Base-by-base conservation (phyloP, 1,140 invertebrate species). In the Zaprionus camerounensis region DNA sequence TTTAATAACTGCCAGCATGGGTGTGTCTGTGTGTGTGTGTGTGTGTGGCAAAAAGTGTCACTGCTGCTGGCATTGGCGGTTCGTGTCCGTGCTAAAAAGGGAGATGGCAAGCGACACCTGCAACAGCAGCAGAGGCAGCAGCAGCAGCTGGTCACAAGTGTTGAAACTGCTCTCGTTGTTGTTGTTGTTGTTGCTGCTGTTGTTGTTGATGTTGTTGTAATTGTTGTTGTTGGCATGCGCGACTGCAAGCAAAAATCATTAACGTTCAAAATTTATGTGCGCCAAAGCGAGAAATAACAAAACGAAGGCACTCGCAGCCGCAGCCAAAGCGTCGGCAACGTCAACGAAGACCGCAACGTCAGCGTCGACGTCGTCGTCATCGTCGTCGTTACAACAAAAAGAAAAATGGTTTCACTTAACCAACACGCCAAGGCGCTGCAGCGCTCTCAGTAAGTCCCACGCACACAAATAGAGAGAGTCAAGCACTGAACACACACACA, bases 351-450 rank as follows among this genome's bases (percentile, higher is more conserved):
- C 66, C 41, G 59, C 31, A 59, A 63, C 63, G 56, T 26, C 20
- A 31, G 38, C 36, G 67, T 64, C 17, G 17, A 0, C 53, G 66
- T 59, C 51, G 24, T 24, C 24, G 24, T 28, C 26, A 6, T 28
- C 1, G 26, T 28, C 7, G 67, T 36, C 38, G 58, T 41, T 64
- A 70, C 81, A 91, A 90, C 80, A 82, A 86, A 90, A 91, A 82
- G 74, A 91, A 88, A 91, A 90, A 91, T 91, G 84, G 88, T 91
- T 91, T 91, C 84, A 91, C 90, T 91, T 91, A 91, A 90, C 84
- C 77, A 76, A 80, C 77, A 85, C 91, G 71, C 81, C 74, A 88
- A 87, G 84, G 81, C 83, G 80, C 81, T 79, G 74, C 38, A 41
- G 15, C 62, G 34, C 26, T 28, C 26, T 28, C 26, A 28, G 26